phyloP scores from a whole-genome alignment of 1,140 invertebrate genomes.

The Drosophila pectinifera region DNA sequence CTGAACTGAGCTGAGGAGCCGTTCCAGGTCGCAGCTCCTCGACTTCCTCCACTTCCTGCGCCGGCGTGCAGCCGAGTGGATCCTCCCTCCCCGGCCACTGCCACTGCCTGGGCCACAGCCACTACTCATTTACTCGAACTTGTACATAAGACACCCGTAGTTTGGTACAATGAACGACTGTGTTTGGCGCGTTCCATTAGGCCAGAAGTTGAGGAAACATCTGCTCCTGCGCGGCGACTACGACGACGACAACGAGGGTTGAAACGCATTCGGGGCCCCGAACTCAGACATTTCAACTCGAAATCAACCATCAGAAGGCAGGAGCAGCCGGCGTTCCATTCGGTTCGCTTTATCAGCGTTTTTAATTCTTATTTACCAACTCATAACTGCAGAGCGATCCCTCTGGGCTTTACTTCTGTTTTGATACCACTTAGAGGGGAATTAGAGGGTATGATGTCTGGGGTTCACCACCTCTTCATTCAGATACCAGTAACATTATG shows the following conservation, averaged over 20 bases:
- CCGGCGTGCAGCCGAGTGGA: slow-evolving; percentile 78
- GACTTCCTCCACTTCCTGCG: slow-evolving; percentile 73
- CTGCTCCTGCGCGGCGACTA: slow-evolving; percentile 62
- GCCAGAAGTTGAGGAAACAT: slow-evolving; percentile 49
- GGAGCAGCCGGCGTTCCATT: slow-evolving; percentile 67
- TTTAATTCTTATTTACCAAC: slow-evolving; percentile 77
- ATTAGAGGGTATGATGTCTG: slow-evolving; percentile 20
- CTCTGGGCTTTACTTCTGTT: slow-evolving; percentile 21
- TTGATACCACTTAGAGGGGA: slow-evolving; percentile 25
- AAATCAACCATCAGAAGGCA: slow-evolving; percentile 29
- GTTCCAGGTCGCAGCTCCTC: slow-evolving; percentile 52
- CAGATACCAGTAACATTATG: not conserved
- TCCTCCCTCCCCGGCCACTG: slow-evolving; percentile 47
- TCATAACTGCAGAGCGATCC: slow-evolving; percentile 57
- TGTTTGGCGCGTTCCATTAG: slow-evolving; percentile 80
- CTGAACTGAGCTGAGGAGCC: slow-evolving; percentile 56
- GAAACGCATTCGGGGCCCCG: slow-evolving; percentile 54
- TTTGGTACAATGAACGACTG: slow-evolving; percentile 45
- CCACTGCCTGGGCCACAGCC: no score
- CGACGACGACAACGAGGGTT: slow-evolving; percentile 51
- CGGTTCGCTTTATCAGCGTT: slow-evolving; percentile 70
- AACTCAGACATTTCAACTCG: slow-evolving; percentile 18
- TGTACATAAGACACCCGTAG: slow-evolving; percentile 67
- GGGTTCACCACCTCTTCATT: slow-evolving; percentile 3
- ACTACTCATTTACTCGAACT: slow-evolving; percentile 41